These are phyloP conservation scores for Leucophenga varia DNA, from an alignment of 1,140 invertebrate genomes.

Conservation along the genomic window DNA sequence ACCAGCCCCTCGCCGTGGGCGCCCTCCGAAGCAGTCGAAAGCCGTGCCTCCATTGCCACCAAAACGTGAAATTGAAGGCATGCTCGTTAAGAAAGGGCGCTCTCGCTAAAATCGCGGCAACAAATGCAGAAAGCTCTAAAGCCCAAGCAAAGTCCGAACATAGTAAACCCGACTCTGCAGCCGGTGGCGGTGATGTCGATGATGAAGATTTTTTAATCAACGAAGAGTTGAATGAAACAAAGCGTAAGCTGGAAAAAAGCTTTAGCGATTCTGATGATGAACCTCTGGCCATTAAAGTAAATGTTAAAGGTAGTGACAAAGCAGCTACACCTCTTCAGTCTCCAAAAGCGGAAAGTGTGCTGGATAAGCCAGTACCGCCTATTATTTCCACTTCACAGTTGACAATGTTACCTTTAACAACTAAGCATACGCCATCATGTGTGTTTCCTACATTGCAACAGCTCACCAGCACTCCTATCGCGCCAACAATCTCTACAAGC, in stretches of 20 bases:
- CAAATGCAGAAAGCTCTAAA: conserved; percentile 12
- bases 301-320: conserved; percentile 29
- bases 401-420: conserved; percentile 38
- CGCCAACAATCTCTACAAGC: conserved; percentile 27
- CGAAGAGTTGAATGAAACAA: conserved; percentile 52
- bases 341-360: not conserved
- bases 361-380: conserved; percentile 1
- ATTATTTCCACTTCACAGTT: conserved; percentile 21
- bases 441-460: conserved; percentile 2
- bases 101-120: conserved; percentile 27
- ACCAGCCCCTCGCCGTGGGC: conserved; percentile 28
- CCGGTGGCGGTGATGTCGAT: conserved; percentile 37
- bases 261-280: conserved; percentile 65
- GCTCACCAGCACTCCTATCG: conserved; percentile 10
- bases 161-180: conserved; percentile 22
- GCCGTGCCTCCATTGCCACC: not conserved
- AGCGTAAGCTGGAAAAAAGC: conserved; percentile 56
- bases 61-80: conserved; percentile 47
- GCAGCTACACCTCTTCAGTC: conserved; percentile 9
- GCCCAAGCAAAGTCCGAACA: conserved; percentile 40
- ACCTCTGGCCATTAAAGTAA: conserved; percentile 59
- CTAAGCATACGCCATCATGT: conserved; percentile 19
- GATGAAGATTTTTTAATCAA: conserved; percentile 50
- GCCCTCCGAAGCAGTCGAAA: conserved; percentile 39
- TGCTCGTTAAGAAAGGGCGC: conserved; percentile 50